Evolutionary conservation across 2,797 vertebrate species (phyloP).

Genomic region (Sphenodon punctatus): DNA sequence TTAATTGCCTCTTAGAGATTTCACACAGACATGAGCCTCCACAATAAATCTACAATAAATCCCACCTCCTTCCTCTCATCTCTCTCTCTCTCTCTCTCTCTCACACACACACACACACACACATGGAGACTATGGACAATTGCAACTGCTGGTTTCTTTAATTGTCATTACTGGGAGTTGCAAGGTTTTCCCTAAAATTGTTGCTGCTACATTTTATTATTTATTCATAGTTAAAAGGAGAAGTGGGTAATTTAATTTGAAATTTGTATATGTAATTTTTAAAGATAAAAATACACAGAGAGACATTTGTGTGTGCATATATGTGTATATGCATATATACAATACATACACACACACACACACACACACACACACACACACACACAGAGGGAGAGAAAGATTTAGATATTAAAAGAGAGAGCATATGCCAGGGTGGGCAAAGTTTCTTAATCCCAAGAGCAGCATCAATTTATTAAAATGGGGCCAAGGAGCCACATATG

Average conservation of each 20-base stretch:
- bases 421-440: too few species aligned
- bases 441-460: too few species aligned
- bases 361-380: too few species aligned
- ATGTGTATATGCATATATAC: too few species aligned
- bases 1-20: fast-evolving
- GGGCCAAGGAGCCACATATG: too few species aligned
- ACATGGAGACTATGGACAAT: neutral
- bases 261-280: fast-evolving
- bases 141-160: fast-evolving
- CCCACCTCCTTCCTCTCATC: too few species aligned
- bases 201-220: fast-evolving
- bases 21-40: neutral
- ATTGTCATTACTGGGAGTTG: fast-evolving
- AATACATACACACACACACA: fast-evolving
- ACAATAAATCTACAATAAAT: too few species aligned
- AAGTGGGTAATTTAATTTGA: fast-evolving
- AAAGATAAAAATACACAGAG: fast-evolving
- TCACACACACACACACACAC: fast-evolving
- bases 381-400: neutral
- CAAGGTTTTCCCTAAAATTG: fast-evolving
- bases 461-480: too few species aligned
- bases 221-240: neutral
- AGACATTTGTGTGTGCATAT: too few species aligned
- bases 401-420: too few species aligned
- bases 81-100: neutral